These are phyloP conservation scores for Ormyrus thymus DNA, from an alignment of 2,888 invertebrate genomes.

Conservation along the genomic window DNA sequence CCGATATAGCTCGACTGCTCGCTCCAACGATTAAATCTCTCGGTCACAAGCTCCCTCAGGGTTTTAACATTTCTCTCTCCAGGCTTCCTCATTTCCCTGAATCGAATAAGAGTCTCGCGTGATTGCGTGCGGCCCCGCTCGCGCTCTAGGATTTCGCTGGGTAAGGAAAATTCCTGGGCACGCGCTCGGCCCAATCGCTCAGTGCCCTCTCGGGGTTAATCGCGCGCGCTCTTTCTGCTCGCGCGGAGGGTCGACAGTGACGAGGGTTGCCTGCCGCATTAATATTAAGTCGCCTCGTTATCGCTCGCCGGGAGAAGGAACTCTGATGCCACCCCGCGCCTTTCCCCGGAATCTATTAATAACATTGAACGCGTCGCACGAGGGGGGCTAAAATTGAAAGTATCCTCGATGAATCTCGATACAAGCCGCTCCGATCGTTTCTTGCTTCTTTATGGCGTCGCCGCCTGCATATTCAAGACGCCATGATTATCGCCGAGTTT, in stretches of 20 bases:
- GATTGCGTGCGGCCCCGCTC: constrained; percentile 61
- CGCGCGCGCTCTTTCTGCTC: background rate
- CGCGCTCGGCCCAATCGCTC: constrained; percentile 28
- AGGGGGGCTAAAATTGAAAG: constrained; percentile 37
- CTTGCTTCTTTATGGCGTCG: background rate
- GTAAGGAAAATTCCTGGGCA: constrained; percentile 58
- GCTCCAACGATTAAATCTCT: background rate
- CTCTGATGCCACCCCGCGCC: background rate
- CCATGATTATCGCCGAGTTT: background rate
- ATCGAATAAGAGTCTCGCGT: constrained; percentile 62
- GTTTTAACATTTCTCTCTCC: background rate
- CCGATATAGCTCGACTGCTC: too few species aligned
- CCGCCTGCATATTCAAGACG: background rate
- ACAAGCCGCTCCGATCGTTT: background rate
- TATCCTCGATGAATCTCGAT: constrained; percentile 31
- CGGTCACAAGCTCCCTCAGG: background rate
- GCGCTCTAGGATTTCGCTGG: constrained; percentile 30
- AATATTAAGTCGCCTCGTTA: constrained; percentile 61
- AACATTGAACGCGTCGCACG: constrained; percentile 49
- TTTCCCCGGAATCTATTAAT: constrained; percentile 59
- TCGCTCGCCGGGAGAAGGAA: constrained; percentile 41
- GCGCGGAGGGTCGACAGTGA: constrained; percentile 37
- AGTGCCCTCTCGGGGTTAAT: constrained; percentile 57
- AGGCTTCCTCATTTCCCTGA: background rate
- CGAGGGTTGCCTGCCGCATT: constrained; percentile 57